These are phyloP conservation scores for Myotis findleyi DNA, from an alignment of 2,797 vertebrate genomes.

Conservation along the genomic window DNA sequence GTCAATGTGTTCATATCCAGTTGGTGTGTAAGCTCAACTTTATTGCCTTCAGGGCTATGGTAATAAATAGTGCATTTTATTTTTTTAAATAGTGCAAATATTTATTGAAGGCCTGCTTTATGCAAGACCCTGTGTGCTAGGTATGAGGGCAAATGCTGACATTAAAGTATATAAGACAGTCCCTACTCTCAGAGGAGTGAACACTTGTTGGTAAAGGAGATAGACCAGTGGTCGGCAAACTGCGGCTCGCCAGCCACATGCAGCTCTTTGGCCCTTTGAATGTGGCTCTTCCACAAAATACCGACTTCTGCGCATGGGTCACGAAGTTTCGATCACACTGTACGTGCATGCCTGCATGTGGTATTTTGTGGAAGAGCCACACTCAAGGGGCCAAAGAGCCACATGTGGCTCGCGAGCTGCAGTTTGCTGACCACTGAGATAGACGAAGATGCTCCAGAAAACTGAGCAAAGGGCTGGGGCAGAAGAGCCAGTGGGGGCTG, in stretches of 20 bases:
- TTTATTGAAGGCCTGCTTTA: background rate
- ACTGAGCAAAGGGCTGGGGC: background rate
- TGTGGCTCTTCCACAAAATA: too few relatives aligned
- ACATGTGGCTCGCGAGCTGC: too few relatives aligned
- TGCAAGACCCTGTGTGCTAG: background rate
- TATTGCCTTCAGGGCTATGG: background rate
- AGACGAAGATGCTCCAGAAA: background rate
- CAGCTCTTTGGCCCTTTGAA: too few relatives aligned
- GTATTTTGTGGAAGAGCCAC: too few relatives aligned
- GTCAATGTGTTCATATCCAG: background rate
- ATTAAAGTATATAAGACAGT: background rate
- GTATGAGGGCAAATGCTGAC: background rate
- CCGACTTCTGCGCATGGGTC: too few relatives aligned
- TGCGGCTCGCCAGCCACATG: too few relatives aligned
- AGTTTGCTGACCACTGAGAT: background rate
- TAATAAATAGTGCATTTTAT: background rate
- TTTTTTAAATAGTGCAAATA: background rate
- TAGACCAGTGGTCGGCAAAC: background rate
- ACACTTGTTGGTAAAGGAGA: background rate
- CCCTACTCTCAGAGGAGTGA: background rate
- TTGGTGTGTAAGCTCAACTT: background rate
- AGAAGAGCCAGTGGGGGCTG: background rate
- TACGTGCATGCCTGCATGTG: rapidly evolving
- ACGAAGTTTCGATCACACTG: too few relatives aligned
- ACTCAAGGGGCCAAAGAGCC: too few relatives aligned